phyloP scores from a whole-genome alignment of 2,113 vertebrate genomes.

The Cryptotis parvus region DNA sequence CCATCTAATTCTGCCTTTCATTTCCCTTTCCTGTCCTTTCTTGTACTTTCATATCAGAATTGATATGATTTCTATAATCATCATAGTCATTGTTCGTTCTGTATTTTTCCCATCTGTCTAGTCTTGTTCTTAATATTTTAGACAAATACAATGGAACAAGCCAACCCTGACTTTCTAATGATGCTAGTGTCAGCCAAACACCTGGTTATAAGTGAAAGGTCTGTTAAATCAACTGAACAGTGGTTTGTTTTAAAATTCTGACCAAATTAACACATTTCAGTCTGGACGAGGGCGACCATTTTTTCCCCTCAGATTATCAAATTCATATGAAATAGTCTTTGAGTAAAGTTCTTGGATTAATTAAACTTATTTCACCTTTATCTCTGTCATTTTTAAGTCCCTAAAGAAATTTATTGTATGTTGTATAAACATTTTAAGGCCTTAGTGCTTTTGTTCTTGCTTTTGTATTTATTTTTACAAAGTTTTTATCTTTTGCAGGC shows the following conservation, averaged over 20 bases:
- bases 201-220: conserved; percentile 18
- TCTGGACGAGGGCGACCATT: not conserved
- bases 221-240: not conserved
- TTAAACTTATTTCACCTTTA: not conserved
- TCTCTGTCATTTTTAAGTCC: not conserved
- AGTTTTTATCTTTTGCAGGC: not conserved
- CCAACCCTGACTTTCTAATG: not conserved
- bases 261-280: not conserved
- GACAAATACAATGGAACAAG: conserved; percentile 40
- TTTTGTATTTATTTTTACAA: not conserved
- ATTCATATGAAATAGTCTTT: not conserved
- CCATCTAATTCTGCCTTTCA: not conserved
- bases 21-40: not conserved
- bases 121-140: conserved; percentile 34
- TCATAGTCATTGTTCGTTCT: conserved; percentile 27
- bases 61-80: conserved; percentile 24
- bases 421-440: not conserved
- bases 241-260: not conserved
- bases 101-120: not conserved
- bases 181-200: not conserved
- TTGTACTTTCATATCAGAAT: conserved; percentile 11
- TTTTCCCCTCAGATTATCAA: not conserved
- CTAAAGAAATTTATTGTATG: not conserved
- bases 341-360: conserved; percentile 33
- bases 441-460: not conserved